These are phyloP conservation scores for Yasuhikotakia modesta DNA, from an alignment of 2,797 vertebrate species.

Conservation along the genomic window DNA sequence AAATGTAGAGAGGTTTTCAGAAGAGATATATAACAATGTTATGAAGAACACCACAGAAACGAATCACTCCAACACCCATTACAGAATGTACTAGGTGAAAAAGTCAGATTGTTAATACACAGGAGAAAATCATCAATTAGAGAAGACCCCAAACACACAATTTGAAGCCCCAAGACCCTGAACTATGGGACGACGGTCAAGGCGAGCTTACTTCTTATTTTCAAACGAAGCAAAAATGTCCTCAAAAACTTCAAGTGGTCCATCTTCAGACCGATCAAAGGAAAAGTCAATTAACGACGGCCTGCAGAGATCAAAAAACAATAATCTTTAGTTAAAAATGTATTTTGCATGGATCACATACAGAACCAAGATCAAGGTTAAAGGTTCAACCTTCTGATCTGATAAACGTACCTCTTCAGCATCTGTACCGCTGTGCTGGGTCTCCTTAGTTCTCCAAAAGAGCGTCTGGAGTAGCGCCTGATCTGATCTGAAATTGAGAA, in stretches of 20 bases:
- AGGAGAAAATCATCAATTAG: not conserved
- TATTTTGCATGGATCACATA: not conserved
- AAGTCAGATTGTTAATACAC: constrained; percentile 18
- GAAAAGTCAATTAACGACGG: constrained; percentile 88
- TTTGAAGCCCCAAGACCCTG: not conserved
- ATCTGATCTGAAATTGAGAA: constrained; percentile 65
- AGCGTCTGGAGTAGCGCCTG: constrained; percentile 67
- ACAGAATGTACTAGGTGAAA: too few relatives aligned
- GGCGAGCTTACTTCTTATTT: constrained; percentile 86
- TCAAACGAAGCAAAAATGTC: constrained; percentile 91
- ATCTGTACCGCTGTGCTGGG: constrained; percentile 66
- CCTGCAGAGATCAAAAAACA: constrained; percentile 69
- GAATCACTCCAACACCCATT: constrained; percentile 22
- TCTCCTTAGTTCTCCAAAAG: constrained; percentile 72
- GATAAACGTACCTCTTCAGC: constrained; percentile 81
- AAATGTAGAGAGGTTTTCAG: constrained; percentile 52
- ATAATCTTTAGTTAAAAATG: not conserved
- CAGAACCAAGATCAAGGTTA: not conserved
- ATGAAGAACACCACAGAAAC: constrained; percentile 3
- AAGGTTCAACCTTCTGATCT: too few relatives aligned
- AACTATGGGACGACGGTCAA: not conserved
- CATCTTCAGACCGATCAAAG: constrained; percentile 90
- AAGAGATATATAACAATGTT: constrained; percentile 21
- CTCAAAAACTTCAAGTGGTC: constrained; percentile 86
- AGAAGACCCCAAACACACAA: constrained; percentile 13